Evolutionary conservation across 2,888 invertebrate genomes (phyloP), one percentile per base, ranked within the genome.

Genomic region (Peribatodes rhomboidaria): DNA sequence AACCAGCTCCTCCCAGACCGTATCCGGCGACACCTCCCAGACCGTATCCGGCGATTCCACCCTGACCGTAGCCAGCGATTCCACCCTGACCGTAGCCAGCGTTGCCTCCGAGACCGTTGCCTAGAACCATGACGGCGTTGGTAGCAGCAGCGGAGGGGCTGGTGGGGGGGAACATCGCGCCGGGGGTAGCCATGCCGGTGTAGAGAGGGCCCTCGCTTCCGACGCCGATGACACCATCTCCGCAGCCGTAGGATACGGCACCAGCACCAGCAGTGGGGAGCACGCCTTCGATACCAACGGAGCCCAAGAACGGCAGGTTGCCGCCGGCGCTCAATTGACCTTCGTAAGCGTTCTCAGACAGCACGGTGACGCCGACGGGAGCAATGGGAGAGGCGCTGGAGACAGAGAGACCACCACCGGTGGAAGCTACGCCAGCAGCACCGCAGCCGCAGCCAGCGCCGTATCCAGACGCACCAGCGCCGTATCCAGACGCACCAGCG

Each of bases 181-280:
- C 18, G 16, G 18, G 10, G 16, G 42, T 2, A 18, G 16, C 10
- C 35, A 69, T 69, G 16, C 66, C 69, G 39, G 70, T 65, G 14
- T 50, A 14, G 31, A 67, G 65, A 4, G 67, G 55, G 35, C 56
- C 69, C 13, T 78, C 81, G 35, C 72, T 73, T 50, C 61, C 61
- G 55, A 82, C 80, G 35, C 77, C 79, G 16, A 79, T 62, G 0
- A 73, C 64, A 0, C 81, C 81, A 42, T 76, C 73, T 4, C 88
- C 87, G 42, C 86, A 86, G 13, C 82, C 78, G 55, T 87, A 87
- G 0, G 79, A 69, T 6, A 86, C 77, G 0, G 74, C 72, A 18
- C 84, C 85, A 52, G 75, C 65, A 1, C 88, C 87, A 27, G 69
- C 76, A 11, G 85, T 81, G 7, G 46, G 82, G 9, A 85, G 50